These are phyloP conservation scores for Diglossa cyanea DNA, from an alignment of 2,797 vertebrate genomes.

Conservation along the genomic window DNA sequence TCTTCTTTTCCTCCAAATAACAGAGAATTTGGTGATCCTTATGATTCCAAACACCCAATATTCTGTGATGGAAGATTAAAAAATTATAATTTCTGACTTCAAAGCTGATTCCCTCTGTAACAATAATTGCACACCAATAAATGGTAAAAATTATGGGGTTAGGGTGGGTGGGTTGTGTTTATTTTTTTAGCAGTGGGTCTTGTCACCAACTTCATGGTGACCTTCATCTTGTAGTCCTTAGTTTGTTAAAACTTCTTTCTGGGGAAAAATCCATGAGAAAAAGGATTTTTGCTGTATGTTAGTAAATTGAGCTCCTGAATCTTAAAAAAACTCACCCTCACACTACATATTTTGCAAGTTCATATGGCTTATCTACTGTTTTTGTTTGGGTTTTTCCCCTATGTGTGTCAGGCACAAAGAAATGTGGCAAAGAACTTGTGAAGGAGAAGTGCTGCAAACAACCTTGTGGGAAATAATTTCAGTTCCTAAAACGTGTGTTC, in stretches of 20 bases:
- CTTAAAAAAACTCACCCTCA: background rate
- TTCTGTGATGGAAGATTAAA: too few relatives aligned
- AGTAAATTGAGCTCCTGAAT: background rate
- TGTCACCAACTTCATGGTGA: fast-evolving
- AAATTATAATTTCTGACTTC: background rate
- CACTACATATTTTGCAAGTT: background rate
- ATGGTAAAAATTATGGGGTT: background rate
- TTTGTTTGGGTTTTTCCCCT: background rate
- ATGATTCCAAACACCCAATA: background rate
- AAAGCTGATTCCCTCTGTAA: background rate
- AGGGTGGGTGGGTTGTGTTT: background rate
- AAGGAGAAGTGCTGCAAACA: background rate
- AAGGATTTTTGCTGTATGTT: background rate
- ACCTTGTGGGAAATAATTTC: background rate
- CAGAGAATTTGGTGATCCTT: background rate
- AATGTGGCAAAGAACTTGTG: background rate
- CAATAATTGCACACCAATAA: background rate
- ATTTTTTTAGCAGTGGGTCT: background rate
- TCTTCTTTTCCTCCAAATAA: background rate
- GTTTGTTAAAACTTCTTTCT: background rate
- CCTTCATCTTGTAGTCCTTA: background rate
- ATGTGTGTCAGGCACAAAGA: background rate
- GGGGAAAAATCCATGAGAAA: background rate
- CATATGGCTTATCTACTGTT: fast-evolving
- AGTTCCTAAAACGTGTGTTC: background rate